Conservation (phyloP, 2,888 invertebrate species). For the Sceliomorpha sp. region DNA sequence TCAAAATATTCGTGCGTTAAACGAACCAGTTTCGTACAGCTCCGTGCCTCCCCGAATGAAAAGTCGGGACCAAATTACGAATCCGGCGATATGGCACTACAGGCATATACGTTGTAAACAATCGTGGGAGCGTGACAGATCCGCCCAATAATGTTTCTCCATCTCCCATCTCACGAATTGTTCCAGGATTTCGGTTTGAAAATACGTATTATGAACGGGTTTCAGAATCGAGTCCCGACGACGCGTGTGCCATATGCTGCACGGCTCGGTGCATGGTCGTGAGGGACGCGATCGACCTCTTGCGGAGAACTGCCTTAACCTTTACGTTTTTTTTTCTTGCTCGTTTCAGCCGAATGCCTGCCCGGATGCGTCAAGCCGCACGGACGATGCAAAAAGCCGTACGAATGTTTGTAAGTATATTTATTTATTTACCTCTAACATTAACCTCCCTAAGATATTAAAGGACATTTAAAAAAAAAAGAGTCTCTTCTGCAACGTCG, state of each 20-base stretch:
- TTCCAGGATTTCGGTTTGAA: conserved; percentile 39
- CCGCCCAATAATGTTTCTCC: too few species aligned
- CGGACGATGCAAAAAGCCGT: conserved; percentile 94
- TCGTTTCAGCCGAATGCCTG: conserved; percentile 93
- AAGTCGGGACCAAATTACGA: too few species aligned
- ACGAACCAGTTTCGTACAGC: too few species aligned
- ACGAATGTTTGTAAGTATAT: conserved; percentile 97
- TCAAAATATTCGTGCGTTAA: conserved; percentile 68
- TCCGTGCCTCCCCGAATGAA: too few species aligned
- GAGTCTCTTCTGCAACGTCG: too few species aligned
- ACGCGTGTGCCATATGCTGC: conserved; percentile 44
- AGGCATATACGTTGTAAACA: too few species aligned
- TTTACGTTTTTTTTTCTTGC: conserved; percentile 78
- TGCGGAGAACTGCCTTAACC: conserved; percentile 76
- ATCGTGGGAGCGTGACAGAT: too few species aligned
- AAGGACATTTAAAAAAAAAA: too few species aligned
- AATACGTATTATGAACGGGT: conserved; percentile 2
- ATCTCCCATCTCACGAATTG: too few species aligned
- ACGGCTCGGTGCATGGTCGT: conserved; percentile 62
- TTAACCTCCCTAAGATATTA: too few species aligned
- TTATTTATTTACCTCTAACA: neutral
- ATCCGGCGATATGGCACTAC: too few species aligned
- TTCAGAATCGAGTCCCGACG: conserved; percentile 13
- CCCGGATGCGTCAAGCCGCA: conserved; percentile 95
- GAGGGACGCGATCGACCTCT: conserved; percentile 77